Conservation (phyloP, 2,113 vertebrate genomes). For the Forbesichthys agassizii region DNA sequence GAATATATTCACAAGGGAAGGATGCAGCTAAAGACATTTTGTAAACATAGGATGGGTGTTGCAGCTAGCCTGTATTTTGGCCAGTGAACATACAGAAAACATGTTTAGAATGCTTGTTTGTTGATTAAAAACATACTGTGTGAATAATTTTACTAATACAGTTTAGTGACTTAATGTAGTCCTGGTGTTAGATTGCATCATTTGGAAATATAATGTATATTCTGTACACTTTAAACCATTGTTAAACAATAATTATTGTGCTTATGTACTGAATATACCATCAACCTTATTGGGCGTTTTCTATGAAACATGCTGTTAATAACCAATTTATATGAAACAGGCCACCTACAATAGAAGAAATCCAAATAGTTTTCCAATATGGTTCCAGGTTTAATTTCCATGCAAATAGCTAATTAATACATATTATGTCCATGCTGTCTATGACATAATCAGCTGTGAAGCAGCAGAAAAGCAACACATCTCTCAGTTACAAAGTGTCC, state of each 20-base stretch:
- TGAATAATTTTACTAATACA: too few relatives aligned
- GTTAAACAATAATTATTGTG: neutral
- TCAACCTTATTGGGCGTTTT: too few relatives aligned
- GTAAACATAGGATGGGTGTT: slow-evolving; percentile 56
- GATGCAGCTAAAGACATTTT: slow-evolving; percentile 49
- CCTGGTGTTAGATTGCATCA: too few relatives aligned
- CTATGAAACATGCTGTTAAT: too few relatives aligned
- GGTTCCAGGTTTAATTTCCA: slow-evolving; percentile 24
- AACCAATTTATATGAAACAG: neutral
- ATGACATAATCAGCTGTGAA: slow-evolving; percentile 25
- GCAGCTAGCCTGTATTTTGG: slow-evolving; percentile 25
- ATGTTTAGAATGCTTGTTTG: too few relatives aligned
- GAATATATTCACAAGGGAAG: slow-evolving; percentile 19
- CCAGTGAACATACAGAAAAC: slow-evolving; percentile 47
- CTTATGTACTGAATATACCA: neutral
- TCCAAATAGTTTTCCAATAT: slow-evolving; percentile 56
- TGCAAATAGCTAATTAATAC: slow-evolving; percentile 45
- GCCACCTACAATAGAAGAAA: slow-evolving; percentile 54
- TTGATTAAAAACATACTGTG: too few relatives aligned
- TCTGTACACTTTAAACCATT: neutral
- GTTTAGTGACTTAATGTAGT: too few relatives aligned
- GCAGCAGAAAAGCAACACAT: neutral
- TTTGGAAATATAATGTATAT: slow-evolving; percentile 16
- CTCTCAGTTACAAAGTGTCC: slow-evolving; percentile 27
- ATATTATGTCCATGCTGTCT: slow-evolving; percentile 10